These are phyloP conservation scores for Itoplectis maculator DNA, from an alignment of 2,888 invertebrate genomes.

Conservation along the genomic window DNA sequence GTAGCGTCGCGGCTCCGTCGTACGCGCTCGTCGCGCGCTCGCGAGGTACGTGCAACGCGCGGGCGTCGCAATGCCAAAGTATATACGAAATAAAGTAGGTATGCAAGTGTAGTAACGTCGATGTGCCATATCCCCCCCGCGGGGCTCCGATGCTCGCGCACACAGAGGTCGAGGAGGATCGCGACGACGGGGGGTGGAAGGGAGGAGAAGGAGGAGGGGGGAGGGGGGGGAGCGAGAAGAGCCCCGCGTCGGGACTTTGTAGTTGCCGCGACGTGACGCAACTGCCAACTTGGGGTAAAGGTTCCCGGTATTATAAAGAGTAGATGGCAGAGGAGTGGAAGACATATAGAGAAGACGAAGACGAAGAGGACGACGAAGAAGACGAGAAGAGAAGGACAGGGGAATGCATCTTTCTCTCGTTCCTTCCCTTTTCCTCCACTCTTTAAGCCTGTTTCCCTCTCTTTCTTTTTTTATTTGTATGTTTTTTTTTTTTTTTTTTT, in stretches of 20 bases:
- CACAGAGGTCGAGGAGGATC: conserved; percentile 37
- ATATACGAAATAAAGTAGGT: conserved; percentile 78
- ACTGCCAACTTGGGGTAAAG: conserved; percentile 82
- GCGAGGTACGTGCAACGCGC: conserved; percentile 53
- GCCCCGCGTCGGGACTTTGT: conserved; percentile 79
- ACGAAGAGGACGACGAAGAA: conserved; percentile 46
- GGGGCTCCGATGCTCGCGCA: conserved; percentile 8
- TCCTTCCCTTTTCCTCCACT: conserved; percentile 57
- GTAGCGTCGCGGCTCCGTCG: conserved; percentile 13
- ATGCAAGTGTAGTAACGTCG: conserved; percentile 74
- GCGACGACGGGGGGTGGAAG: conserved; percentile 20
- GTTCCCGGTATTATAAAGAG: conserved; percentile 80
- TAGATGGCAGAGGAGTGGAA: conserved; percentile 50
- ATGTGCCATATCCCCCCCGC: conserved; percentile 17
- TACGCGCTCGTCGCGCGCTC: conserved; percentile 18
- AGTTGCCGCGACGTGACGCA: conserved; percentile 84
- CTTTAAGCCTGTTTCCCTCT: conserved; percentile 57
- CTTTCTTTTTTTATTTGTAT: too few species aligned
- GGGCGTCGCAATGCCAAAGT: conserved; percentile 74
- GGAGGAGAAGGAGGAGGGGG: conserved; percentile 44
- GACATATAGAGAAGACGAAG: conserved; percentile 54
- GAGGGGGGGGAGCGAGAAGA: conserved; percentile 67
- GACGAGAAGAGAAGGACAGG: conserved; percentile 56
- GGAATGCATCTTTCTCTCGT: conserved; percentile 63
- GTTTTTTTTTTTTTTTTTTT: conserved; percentile 19